phyloP scores from a whole-genome alignment of 2,113 vertebrate species.

The Equus przewalskii region DNA sequence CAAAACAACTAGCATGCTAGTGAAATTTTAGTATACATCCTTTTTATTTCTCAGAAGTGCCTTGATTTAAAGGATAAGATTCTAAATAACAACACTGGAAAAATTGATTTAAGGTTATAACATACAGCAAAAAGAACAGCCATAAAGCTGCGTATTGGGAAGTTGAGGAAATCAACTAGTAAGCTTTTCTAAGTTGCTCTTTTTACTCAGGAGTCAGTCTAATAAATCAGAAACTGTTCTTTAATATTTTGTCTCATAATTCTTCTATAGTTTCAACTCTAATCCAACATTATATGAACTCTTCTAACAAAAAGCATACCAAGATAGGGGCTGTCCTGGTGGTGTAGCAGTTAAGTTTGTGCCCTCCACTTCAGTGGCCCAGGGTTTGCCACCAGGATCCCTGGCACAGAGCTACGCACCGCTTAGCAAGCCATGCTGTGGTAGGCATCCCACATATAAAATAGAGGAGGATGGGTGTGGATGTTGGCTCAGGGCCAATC shows the following conservation, averaged over 20 bases:
- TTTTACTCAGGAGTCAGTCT: background rate
- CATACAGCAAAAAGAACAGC: background rate
- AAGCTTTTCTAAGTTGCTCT: background rate
- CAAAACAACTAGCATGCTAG: background rate
- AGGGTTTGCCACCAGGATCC: no score
- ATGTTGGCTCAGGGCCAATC: no score
- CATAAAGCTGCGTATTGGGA: background rate
- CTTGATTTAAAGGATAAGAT: background rate
- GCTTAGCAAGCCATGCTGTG: no score
- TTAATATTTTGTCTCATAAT: background rate
- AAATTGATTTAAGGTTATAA: background rate
- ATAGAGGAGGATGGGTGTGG: no score
- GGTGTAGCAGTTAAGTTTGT: no score
- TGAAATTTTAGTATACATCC: background rate
- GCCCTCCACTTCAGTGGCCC: no score
- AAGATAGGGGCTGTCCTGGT: background rate
- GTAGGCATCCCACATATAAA: no score
- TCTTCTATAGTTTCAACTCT: background rate
- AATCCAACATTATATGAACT: background rate
- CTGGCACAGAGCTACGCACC: no score
- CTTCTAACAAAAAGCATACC: background rate
- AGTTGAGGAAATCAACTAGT: background rate
- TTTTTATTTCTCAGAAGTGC: background rate
- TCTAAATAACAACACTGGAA: background rate
- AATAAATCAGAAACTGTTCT: background rate